Evolutionary conservation across 1,140 invertebrate species (phyloP).

Genomic region (Fopius arisanus): DNA sequence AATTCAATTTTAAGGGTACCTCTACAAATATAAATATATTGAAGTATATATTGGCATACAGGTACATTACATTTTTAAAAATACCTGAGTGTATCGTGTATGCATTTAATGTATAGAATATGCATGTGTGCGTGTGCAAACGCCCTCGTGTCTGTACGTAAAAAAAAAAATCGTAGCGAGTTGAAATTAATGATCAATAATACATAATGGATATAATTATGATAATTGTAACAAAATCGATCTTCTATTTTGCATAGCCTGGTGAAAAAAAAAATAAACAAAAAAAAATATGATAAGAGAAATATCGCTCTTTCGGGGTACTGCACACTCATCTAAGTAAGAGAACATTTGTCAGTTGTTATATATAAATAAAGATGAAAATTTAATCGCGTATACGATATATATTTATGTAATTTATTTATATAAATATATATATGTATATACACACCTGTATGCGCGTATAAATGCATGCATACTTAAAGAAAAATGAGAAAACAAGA

Average conservation of each 20-base stretch:
- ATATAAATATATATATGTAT: constrained; percentile 22
- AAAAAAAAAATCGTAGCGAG: constrained; percentile 10
- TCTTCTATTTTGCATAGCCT: constrained; percentile 65
- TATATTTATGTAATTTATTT: constrained; percentile 28
- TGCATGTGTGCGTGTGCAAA: constrained; percentile 41
- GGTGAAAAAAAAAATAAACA: constrained; percentile 31
- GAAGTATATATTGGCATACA: constrained; percentile 44
- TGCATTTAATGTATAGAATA: constrained; percentile 52
- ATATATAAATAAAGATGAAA: constrained; percentile 14
- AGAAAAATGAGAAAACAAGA: constrained; percentile 16
- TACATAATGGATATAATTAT: constrained; percentile 33
- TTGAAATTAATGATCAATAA: constrained; percentile 21
- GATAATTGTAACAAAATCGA: constrained; percentile 54
- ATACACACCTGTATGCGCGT: constrained; percentile 20
- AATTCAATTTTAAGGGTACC: constrained; percentile 60
- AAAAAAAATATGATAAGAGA: not conserved
- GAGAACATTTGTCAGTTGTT: constrained; percentile 13
- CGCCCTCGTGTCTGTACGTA: constrained; percentile 44
- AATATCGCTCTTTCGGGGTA: constrained; percentile 58
- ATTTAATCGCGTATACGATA: constrained; percentile 25
- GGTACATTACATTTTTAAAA: constrained; percentile 49
- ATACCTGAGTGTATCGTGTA: constrained; percentile 50
- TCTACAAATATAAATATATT: constrained; percentile 46
- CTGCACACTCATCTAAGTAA: not conserved
- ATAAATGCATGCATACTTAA: constrained; percentile 52